Percentiles rank a stretch among this genome's conserved stretches.
Evolutionary conservation across 2,888 invertebrate genomes (phyloP).

Genomic region (Cerastis rubricosa): DNA sequence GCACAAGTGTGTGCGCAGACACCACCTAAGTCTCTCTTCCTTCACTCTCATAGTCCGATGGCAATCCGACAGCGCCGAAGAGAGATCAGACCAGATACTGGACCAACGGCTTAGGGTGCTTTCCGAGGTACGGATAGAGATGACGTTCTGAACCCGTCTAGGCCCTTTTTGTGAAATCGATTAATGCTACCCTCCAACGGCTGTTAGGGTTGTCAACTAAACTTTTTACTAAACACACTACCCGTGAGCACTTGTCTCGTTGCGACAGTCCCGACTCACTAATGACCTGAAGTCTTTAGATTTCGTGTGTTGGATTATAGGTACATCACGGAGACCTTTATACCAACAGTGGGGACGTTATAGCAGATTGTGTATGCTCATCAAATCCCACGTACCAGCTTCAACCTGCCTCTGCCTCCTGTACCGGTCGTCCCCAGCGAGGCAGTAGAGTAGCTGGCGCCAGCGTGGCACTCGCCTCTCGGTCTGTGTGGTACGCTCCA

Average conservation of each 20-base stretch:
- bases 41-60: too few relatives aligned
- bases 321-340: neutral
- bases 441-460: constrained; percentile 95
- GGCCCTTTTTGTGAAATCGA: neutral
- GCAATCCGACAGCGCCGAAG: too few relatives aligned
- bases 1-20: neutral
- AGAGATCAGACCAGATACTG: too few relatives aligned
- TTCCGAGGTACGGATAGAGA: neutral
- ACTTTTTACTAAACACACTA: neutral
- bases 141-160: neutral
- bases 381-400: constrained; percentile 85
- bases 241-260: too few relatives aligned
- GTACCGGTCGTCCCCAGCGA: constrained; percentile 94
- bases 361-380: neutral
- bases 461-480: constrained; percentile 94
- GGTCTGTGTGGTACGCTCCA: constrained; percentile 96
- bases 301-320: neutral
- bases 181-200: too few relatives aligned
- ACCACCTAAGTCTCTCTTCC: too few relatives aligned
- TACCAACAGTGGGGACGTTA: neutral
- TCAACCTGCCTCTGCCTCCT: constrained; percentile 94
- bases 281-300: neutral
- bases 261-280: neutral
- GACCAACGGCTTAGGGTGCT: too few relatives aligned
- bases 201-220: neutral